phyloP scores from a whole-genome alignment of 2,888 invertebrate species.

The Siphonodentalium dalli region DNA sequence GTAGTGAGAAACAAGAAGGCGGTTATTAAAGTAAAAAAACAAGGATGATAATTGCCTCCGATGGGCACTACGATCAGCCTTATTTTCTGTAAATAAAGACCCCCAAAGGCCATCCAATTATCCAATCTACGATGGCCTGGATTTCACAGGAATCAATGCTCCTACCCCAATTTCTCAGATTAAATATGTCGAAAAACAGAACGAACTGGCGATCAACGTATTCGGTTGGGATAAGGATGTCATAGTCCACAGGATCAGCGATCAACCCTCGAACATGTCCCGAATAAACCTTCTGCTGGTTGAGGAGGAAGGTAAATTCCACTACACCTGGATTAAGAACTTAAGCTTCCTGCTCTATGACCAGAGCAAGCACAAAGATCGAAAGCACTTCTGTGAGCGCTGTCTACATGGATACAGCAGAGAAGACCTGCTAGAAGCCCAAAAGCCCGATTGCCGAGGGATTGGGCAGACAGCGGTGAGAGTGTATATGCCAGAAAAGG shows the following conservation, averaged over 20 bases:
- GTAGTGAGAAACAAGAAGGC: too few relatives aligned
- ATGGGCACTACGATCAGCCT: neutral
- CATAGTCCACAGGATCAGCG: neutral
- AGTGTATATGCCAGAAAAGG: slow-evolving; percentile 16
- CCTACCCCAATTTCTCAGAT: slow-evolving; percentile 14
- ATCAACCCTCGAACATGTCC: neutral
- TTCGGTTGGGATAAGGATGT: slow-evolving; percentile 15
- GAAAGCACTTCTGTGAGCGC: slow-evolving; percentile 18
- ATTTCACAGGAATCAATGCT: slow-evolving; percentile 13
- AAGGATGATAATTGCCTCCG: too few relatives aligned
- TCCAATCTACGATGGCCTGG: neutral
- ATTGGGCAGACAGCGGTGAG: slow-evolving; percentile 13
- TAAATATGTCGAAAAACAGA: slow-evolving; percentile 6
- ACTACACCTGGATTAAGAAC: slow-evolving; percentile 21
- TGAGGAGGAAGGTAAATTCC: slow-evolving; percentile 15
- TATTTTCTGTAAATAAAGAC: too few relatives aligned
- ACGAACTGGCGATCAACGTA: slow-evolving; percentile 20
- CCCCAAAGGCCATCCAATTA: too few relatives aligned
- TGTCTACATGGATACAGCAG: slow-evolving; percentile 15
- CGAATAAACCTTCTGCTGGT: slow-evolving; percentile 12
- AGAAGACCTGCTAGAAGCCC: slow-evolving; percentile 13
- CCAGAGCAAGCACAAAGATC: too few relatives aligned
- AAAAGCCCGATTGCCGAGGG: slow-evolving; percentile 18
- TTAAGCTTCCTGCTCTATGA: slow-evolving; percentile 2
- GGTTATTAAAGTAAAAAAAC: too few relatives aligned